Conservation (phyloP, 2,113 vertebrate species). For the Burhinus bistriatus region DNA sequence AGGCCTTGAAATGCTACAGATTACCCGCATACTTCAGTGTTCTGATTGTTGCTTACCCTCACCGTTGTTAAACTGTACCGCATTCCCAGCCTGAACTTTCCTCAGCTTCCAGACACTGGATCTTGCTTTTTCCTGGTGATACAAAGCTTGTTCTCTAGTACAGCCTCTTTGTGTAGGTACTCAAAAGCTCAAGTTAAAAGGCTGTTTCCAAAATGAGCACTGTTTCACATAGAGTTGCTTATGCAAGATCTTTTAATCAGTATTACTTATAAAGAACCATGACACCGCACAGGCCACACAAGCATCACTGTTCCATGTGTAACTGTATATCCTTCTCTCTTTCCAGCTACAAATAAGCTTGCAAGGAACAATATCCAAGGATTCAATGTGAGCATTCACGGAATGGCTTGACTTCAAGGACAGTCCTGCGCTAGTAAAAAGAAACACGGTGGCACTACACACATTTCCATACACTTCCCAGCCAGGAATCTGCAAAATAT, state of each 20-base stretch:
- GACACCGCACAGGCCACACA: not conserved
- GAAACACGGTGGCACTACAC: not conserved
- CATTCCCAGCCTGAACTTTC: not conserved
- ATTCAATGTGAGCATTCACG: not conserved
- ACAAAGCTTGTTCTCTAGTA: not conserved
- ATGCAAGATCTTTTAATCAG: not conserved
- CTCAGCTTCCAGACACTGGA: not conserved
- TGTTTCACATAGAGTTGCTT: not conserved
- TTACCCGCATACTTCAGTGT: fast-evolving
- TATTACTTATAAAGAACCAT: not conserved
- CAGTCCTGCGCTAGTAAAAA: not conserved
- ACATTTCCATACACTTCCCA: not conserved
- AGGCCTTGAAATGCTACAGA: not conserved
- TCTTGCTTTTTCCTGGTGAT: not conserved
- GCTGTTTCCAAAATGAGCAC: not conserved
- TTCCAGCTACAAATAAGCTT: not conserved
- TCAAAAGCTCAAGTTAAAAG: not conserved
- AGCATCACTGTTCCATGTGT: not conserved
- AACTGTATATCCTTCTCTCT: not conserved
- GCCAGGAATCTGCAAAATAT: not conserved
- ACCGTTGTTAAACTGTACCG: not conserved
- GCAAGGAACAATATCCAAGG: not conserved
- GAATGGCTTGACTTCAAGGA: not conserved
- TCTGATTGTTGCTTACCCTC: not conserved
- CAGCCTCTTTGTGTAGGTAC: not conserved